These are phyloP conservation scores for Podarcis lilfordi DNA, from an alignment of 2,797 vertebrate species.

Conservation along the genomic window DNA sequence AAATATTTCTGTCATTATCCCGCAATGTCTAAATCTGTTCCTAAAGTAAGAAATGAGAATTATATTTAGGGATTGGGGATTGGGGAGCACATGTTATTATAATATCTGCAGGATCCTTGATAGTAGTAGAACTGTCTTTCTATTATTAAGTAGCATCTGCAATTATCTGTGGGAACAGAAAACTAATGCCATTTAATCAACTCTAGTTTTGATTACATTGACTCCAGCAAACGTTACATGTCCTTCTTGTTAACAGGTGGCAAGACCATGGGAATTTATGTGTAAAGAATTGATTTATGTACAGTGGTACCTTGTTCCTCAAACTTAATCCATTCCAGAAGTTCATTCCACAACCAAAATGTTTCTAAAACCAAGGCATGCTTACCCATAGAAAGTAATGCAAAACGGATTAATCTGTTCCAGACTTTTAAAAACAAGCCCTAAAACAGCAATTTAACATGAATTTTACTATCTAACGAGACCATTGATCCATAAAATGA, in stretches of 20 bases:
- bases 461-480: too few species aligned
- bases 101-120: not conserved
- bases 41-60: slow-evolving; percentile 85
- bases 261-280: not conserved
- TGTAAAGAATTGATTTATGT: not conserved
- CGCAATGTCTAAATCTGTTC: slow-evolving; percentile 85
- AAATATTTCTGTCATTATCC: slow-evolving; percentile 76
- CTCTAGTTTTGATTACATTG: not conserved
- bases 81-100: not conserved
- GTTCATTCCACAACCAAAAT: too few species aligned
- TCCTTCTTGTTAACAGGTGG: not conserved
- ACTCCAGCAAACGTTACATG: not conserved
- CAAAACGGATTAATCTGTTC: too few species aligned
- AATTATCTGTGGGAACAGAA: not conserved
- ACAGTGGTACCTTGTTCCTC: too few species aligned
- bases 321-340: too few species aligned
- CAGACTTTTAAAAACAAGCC: too few species aligned
- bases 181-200: not conserved
- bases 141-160: not conserved
- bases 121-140: not conserved
- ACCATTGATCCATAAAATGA: too few species aligned
- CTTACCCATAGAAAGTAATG: too few species aligned
- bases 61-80: slow-evolving; percentile 8
- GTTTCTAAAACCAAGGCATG: too few species aligned
- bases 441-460: too few species aligned